phyloP scores from a whole-genome alignment of 2,113 vertebrate species.

The Larimichthys crocea region DNA sequence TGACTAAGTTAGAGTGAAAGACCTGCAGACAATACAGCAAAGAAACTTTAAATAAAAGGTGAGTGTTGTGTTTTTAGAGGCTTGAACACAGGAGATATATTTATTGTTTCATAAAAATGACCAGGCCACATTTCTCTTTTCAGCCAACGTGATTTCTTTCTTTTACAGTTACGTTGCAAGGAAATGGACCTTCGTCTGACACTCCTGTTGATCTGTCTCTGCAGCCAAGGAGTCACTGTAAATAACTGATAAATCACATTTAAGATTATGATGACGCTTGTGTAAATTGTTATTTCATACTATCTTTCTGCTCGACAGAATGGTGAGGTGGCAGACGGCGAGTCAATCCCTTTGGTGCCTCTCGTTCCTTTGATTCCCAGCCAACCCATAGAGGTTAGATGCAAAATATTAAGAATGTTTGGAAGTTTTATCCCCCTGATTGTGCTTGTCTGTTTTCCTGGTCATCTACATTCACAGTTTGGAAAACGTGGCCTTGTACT shows the following conservation, averaged over 20 bases:
- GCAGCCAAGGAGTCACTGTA: conserved; percentile 81
- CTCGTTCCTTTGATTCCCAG: conserved; percentile 69
- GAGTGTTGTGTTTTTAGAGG: neutral
- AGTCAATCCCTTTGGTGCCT: conserved; percentile 62
- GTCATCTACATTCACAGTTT: neutral
- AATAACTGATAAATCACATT: conserved; percentile 29
- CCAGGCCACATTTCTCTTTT: neutral
- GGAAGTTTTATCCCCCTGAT: neutral
- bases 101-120: conserved; percentile 13
- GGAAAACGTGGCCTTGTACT: neutral
- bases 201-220: conserved; percentile 83
- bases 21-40: conserved; percentile 20
- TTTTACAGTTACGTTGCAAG: conserved; percentile 69
- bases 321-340: conserved; percentile 74
- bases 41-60: conserved; percentile 30
- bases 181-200: conserved; percentile 82
- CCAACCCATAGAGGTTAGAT: conserved; percentile 68
- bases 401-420: neutral
- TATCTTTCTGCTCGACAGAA: conserved; percentile 67
- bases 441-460: neutral
- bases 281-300: neutral
- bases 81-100: neutral
- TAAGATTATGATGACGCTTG: neutral
- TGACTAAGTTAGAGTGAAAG: neutral
- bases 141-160: conserved; percentile 25